Percentiles rank a stretch among this genome's conserved stretches.
Conservation (phyloP, 2,113 vertebrate genomes). For the Micromys minutus region DNA sequence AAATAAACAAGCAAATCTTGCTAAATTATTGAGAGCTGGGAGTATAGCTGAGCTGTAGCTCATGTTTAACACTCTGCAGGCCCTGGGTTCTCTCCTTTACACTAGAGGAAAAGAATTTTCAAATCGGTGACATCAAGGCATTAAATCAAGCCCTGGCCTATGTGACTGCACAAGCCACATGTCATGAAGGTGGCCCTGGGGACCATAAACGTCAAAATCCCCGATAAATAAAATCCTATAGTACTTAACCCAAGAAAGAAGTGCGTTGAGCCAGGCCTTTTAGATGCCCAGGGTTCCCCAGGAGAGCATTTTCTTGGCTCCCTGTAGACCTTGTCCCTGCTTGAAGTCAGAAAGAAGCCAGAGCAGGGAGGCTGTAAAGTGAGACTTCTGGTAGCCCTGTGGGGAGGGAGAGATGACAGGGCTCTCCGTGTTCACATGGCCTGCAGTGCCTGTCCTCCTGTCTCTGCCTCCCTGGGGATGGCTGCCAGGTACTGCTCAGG, state of each 20-base stretch:
- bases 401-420: neutral
- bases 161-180: neutral
- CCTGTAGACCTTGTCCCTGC: neutral
- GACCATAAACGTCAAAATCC: neutral
- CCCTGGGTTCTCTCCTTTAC: neutral
- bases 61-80: neutral
- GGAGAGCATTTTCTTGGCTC: neutral
- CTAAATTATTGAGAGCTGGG: neutral
- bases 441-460: neutral
- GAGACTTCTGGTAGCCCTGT: too few relatives aligned
- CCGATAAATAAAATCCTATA: constrained; percentile 11
- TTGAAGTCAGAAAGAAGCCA: neutral
- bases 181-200: neutral
- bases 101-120: neutral
- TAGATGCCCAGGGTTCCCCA: neutral
- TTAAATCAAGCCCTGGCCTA: neutral
- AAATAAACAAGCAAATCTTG: too few relatives aligned
- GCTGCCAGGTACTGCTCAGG: neutral
- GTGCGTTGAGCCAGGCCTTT: neutral
- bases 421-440: neutral
- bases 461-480: neutral
- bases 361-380: neutral
- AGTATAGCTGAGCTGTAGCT: neutral
- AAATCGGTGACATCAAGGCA: neutral
- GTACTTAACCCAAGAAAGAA: constrained; percentile 24